These are phyloP conservation scores for Triplophysa dalaica DNA, from an alignment of 2,113 vertebrate species.

Conservation along the genomic window DNA sequence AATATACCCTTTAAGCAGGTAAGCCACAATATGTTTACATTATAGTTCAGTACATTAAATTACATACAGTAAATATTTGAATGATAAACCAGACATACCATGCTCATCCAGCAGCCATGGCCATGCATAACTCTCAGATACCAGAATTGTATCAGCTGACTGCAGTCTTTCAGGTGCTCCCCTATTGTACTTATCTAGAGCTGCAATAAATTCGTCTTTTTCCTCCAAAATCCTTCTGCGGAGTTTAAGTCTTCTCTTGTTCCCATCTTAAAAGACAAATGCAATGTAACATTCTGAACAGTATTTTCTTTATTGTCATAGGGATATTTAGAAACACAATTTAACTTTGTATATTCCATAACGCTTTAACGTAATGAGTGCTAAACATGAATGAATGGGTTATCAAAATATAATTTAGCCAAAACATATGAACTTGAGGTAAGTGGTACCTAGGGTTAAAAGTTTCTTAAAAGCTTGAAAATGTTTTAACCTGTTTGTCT, in stretches of 20 bases:
- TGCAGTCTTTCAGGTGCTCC: constrained; percentile 2
- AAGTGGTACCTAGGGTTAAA: too few species aligned
- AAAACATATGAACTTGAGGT: too few species aligned
- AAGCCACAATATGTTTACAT: too few species aligned
- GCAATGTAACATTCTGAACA: not conserved
- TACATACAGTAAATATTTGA: not conserved
- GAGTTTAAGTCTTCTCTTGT: not conserved
- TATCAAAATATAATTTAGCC: too few species aligned
- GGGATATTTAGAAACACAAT: too few species aligned
- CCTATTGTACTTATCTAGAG: not conserved
- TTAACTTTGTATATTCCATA: too few species aligned
- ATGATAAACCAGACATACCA: not conserved
- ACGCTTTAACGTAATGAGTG: too few species aligned
- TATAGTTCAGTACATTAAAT: too few species aligned
- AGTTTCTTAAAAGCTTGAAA: not conserved
- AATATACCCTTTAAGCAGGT: too few species aligned
- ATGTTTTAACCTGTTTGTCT: not conserved
- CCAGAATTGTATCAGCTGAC: not conserved
- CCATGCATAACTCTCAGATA: not conserved
- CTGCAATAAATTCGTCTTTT: not conserved
- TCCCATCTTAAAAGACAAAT: constrained; percentile 7
- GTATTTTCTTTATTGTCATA: not conserved
- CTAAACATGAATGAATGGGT: too few species aligned
- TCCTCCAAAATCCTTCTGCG: not conserved
- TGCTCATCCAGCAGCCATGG: not conserved